Percentiles rank a stretch among this genome's conserved stretches.
Evolutionary conservation across 2,113 vertebrate species (phyloP).

Genomic region (Mionectes macconnelli): DNA sequence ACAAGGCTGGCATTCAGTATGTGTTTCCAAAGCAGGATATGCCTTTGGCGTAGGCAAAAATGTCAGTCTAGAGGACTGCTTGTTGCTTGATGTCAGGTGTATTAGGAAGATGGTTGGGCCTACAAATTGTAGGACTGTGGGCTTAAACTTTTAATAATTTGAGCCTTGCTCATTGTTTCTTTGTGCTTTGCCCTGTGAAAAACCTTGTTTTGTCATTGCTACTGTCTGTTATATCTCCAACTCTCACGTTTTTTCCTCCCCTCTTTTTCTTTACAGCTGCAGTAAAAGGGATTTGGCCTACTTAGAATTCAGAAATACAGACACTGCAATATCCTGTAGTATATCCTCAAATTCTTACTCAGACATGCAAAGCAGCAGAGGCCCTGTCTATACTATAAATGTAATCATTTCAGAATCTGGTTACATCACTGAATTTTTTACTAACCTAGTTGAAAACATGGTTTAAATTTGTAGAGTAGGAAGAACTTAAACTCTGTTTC

Average conservation of each 20-base stretch:
- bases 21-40: not conserved
- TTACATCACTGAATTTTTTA: constrained; percentile 31
- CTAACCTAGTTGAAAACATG: constrained; percentile 29
- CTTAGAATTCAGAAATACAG: constrained; percentile 50
- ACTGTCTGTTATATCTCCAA: not conserved
- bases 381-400: constrained; percentile 28
- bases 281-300: constrained; percentile 8
- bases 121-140: not conserved
- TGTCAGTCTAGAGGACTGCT: not conserved
- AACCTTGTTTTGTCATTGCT: not conserved
- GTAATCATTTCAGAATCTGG: not conserved
- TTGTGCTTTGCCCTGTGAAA: not conserved
- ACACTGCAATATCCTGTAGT: constrained; percentile 60
- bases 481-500: constrained; percentile 1
- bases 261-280: not conserved
- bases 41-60: not conserved
- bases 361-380: constrained; percentile 35
- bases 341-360: constrained; percentile 47
- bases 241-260: not conserved
- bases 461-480: constrained; percentile 45
- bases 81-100: not conserved
- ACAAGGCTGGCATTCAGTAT: not conserved
- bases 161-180: not conserved
- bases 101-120: not conserved
- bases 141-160: not conserved